These are phyloP conservation scores for Macropus fuliginosus DNA, from an alignment of 2,797 vertebrate genomes.

Conservation along the genomic window DNA sequence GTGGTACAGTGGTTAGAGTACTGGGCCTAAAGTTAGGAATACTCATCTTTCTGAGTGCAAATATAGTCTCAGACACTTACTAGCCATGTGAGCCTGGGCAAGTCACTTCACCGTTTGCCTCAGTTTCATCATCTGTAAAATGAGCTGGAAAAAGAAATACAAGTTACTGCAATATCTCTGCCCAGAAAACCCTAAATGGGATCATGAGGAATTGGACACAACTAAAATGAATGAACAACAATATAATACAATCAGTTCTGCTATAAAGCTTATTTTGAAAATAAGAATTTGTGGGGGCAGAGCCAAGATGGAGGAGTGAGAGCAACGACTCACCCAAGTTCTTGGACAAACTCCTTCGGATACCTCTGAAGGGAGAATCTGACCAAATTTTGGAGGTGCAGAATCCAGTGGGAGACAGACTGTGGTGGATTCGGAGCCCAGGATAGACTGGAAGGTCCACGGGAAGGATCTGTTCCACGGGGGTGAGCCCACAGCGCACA, in stretches of 20 bases:
- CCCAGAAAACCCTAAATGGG: not conserved
- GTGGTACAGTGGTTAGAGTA: not conserved
- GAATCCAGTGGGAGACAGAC: too few species aligned
- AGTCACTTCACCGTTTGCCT: not conserved
- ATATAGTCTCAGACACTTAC: not conserved
- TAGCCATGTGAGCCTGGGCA: not conserved
- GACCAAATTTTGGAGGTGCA: too few species aligned
- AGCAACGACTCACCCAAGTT: too few species aligned
- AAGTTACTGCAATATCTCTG: not conserved
- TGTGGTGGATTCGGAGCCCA: too few species aligned
- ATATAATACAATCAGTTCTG: not conserved
- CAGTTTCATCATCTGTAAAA: not conserved
- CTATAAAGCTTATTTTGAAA: not conserved
- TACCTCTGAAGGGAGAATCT: too few species aligned
- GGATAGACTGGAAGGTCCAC: too few species aligned
- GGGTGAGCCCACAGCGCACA: too few species aligned
- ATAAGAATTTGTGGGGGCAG: not conserved
- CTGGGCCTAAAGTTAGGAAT: not conserved
- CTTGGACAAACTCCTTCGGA: too few species aligned
- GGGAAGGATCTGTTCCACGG: too few species aligned
- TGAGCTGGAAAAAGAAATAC: not conserved
- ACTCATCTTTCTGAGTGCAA: not conserved
- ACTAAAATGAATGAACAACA: not conserved
- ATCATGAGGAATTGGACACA: not conserved
- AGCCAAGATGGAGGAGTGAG: too few species aligned